Evolutionary conservation across 2,888 invertebrate genomes (phyloP).

Genomic region (Tenthredo amoena): DNA sequence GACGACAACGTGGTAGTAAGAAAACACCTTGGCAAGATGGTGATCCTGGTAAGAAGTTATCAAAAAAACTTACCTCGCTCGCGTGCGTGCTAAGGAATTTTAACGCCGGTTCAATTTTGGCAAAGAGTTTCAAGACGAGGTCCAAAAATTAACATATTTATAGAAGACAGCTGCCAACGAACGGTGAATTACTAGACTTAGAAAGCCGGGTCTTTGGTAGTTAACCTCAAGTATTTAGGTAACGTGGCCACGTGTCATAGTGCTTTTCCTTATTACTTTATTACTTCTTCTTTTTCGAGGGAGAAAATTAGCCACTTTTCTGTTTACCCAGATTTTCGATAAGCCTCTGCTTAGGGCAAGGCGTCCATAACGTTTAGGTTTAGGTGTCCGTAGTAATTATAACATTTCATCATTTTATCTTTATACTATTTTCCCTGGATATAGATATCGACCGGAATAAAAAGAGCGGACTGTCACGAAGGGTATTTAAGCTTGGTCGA

Average conservation of each 20-base stretch:
- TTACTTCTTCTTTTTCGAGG: neutral
- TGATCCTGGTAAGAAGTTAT: neutral
- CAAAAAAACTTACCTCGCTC: neutral
- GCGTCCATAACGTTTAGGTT: too few relatives aligned
- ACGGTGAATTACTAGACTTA: conserved; percentile 8
- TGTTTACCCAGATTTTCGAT: neutral
- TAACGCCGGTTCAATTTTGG: neutral
- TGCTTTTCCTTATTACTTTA: neutral
- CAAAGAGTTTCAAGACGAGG: neutral
- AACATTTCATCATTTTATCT: neutral
- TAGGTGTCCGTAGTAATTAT: conserved; percentile 4
- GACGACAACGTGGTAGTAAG: neutral
- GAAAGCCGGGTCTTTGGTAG: neutral
- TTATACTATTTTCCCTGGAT: neutral
- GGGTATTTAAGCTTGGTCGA: conserved; percentile 7
- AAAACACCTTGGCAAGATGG: neutral
- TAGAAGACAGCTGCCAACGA: neutral
- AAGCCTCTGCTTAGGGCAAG: neutral
- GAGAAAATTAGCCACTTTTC: neutral
- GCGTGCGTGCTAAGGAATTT: conserved; percentile 9
- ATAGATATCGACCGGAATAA: conserved; percentile 1
- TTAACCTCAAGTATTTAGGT: neutral
- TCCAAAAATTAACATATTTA: conserved; percentile 30
- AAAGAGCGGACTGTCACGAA: conserved; percentile 10
- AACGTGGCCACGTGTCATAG: conserved; percentile 14